Evolutionary conservation across 2,113 vertebrate genomes (phyloP).

Genomic region (Nanorana parkeri): DNA sequence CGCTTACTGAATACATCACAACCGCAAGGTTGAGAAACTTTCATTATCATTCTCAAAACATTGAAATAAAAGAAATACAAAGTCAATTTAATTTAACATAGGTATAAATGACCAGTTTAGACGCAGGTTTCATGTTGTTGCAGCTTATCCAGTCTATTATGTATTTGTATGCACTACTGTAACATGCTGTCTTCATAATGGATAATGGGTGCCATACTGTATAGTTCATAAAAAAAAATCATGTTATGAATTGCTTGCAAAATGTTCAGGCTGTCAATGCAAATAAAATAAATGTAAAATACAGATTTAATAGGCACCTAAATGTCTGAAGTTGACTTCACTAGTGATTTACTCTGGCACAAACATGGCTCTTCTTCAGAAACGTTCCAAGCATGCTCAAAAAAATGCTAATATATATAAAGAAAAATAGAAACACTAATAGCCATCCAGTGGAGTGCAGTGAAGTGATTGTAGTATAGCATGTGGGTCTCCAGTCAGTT

Average conservation of each 20-base stretch:
- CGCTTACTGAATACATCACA: constrained; percentile 4
- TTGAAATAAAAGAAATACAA: constrained; percentile 7
- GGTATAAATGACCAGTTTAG: background rate
- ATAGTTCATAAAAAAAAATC: background rate
- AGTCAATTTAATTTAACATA: background rate
- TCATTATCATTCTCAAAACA: constrained; percentile 12
- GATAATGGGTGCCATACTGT: background rate
- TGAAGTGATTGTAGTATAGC: too few relatives aligned
- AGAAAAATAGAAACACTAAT: too few relatives aligned
- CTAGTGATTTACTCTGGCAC: too few relatives aligned
- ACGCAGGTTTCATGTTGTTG: background rate
- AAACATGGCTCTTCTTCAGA: too few relatives aligned
- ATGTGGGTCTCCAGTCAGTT: too few relatives aligned
- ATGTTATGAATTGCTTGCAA: background rate
- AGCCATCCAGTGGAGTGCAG: too few relatives aligned
- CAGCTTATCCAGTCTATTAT: background rate
- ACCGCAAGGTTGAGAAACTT: constrained; percentile 3
- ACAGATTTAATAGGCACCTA: background rate
- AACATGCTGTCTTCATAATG: background rate
- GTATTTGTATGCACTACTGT: background rate
- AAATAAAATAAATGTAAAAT: background rate
- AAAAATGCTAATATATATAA: too few relatives aligned
- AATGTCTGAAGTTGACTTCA: background rate
- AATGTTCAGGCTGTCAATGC: background rate
- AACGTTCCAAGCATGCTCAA: too few relatives aligned